Base-by-base conservation (phyloP, 2,888 invertebrate genomes). In the Chloroclysta siterata region DNA sequence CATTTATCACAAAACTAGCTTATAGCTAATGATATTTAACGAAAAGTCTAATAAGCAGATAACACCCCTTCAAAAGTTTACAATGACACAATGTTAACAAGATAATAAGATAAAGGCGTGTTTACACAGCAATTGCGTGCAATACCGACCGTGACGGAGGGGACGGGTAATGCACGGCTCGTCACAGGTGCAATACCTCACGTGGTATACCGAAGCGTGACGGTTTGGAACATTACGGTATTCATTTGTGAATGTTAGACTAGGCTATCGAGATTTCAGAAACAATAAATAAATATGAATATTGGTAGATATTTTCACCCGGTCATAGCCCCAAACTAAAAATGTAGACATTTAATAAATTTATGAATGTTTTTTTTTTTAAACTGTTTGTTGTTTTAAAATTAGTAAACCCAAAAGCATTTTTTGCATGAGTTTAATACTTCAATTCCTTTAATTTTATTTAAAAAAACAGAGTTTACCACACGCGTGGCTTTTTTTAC, bases 111-210 rank as follows among this genome's bases (percentile, higher is more conserved):
- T 22, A 47, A 54, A 22, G 28, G 44, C 28, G 46, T 58, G 51
- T 66, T 59, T 63, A 66, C 63, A 65, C 63, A 59, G 59, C 28
- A 15, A 42, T 85, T 84, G 85, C 86, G 86, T 88, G 82, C 83
- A 72, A 79, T 87, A 86, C 84, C 78, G 81, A 85, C 70, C 88
- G 80, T 87, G 83, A 88, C 84, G 76, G 70, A 73, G 69, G 83
- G 75, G 77, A 11, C 17, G 39, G 67, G 66, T 77, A 54, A 33
- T 47, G 47, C 47, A 17, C 53, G 41, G 41, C 46, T n/a, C 53
- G 51, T 46, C 52, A 64, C 60, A 57, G 56, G 65, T 65, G 61
- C 29, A 0, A 41, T 51, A 60, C 52, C 33, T 39, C 73, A 75
- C 76, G 78, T 68, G 70, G 55, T 74, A 74, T 75, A 72, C 73